Conservation (phyloP, 2,888 invertebrate genomes). For the Heliconius ismenius region DNA sequence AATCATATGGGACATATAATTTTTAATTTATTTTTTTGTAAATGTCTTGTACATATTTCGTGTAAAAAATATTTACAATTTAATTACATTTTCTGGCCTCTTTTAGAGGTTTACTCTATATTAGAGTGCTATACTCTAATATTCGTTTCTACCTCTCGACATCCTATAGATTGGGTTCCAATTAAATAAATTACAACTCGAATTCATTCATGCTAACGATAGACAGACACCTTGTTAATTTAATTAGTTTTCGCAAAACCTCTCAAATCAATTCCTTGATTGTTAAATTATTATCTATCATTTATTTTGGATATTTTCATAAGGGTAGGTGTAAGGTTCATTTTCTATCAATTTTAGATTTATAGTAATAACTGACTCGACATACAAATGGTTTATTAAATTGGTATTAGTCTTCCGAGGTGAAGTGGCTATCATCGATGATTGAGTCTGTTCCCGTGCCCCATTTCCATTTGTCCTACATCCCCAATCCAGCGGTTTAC, state of each 20-base stretch:
- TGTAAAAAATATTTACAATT: background rate
- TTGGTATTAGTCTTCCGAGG: background rate
- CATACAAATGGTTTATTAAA: background rate
- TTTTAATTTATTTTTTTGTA: too few relatives aligned
- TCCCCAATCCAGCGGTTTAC: background rate
- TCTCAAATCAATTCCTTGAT: slow-evolving; percentile 5
- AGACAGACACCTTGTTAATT: background rate
- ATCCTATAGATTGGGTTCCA: background rate
- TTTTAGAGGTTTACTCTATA: too few relatives aligned
- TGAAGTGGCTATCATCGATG: background rate
- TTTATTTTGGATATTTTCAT: background rate
- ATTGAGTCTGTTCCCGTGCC: background rate
- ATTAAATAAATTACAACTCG: slow-evolving; percentile 8
- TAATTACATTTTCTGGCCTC: background rate
- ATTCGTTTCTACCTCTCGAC: background rate
- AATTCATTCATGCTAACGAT: background rate
- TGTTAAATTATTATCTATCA: slow-evolving; percentile 1
- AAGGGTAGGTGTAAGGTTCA: background rate
- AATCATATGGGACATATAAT: too few relatives aligned
- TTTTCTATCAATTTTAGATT: background rate
- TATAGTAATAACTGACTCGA: background rate
- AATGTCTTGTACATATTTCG: background rate
- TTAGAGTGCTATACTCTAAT: background rate
- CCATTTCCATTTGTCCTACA: background rate
- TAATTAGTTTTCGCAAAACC: slow-evolving; percentile 12